These are phyloP conservation scores for Pachydiplax longipennis DNA, from an alignment of 2,888 invertebrate species.

Conservation along the genomic window DNA sequence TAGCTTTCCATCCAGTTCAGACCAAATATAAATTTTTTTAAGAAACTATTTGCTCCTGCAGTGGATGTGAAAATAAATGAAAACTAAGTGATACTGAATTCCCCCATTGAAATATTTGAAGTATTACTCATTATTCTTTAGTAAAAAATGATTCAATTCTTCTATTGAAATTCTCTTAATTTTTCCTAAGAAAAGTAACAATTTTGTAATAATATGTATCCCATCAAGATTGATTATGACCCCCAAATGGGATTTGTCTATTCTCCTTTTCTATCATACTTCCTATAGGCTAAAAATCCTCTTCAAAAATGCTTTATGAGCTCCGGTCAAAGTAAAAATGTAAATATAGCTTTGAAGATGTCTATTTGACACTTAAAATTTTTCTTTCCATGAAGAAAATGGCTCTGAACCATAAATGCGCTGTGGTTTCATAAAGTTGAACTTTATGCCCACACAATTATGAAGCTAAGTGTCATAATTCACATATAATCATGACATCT, in stretches of 20 bases:
- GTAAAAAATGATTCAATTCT: constrained; percentile 25
- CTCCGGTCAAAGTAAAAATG: constrained; percentile 42
- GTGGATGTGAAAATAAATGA: constrained; percentile 21
- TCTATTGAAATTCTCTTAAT: constrained; percentile 42
- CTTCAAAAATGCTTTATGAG: constrained; percentile 33
- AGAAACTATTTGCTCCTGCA: constrained; percentile 27
- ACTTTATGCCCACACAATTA: constrained; percentile 30
- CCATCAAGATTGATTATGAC: constrained; percentile 37
- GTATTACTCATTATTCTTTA: constrained; percentile 42
- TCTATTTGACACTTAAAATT: constrained; percentile 23
- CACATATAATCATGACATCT: constrained; percentile 20
- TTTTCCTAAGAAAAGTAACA: constrained; percentile 34
- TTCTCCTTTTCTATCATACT: constrained; percentile 43
- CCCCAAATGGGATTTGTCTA: constrained; percentile 43
- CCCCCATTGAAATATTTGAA: constrained; percentile 33
- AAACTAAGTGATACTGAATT: constrained; percentile 26
- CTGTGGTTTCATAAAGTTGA: constrained; percentile 23
- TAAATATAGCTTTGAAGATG: constrained; percentile 41
- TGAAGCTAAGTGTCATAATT: constrained; percentile 29
- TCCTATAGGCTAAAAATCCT: constrained; percentile 33
- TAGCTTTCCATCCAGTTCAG: constrained; percentile 34
- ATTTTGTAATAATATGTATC: constrained; percentile 44
- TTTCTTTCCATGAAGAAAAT: constrained; percentile 17
- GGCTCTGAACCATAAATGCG: constrained; percentile 33
- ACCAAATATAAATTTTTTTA: constrained; percentile 35